Percentiles rank a stretch among this genome's conserved stretches.
Evolutionary conservation across 2,888 invertebrate genomes (phyloP).

Genomic region (Platynereis dumerilii): DNA sequence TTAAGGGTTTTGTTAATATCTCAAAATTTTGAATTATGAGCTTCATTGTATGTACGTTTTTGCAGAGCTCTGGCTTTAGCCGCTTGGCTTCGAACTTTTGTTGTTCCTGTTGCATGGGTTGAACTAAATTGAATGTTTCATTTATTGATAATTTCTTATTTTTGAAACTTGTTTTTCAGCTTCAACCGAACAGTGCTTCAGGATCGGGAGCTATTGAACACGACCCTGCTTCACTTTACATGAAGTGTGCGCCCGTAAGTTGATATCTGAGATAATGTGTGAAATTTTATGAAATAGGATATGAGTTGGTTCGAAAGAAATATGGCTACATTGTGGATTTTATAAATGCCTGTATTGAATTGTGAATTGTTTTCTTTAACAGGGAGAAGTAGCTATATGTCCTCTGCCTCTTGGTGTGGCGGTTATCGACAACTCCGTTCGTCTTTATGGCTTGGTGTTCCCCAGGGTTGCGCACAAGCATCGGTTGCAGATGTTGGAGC

Average conservation of each 20-base stretch:
- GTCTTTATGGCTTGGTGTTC: slow-evolving; percentile 92
- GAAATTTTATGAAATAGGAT: too few relatives aligned
- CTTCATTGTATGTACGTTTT: too few relatives aligned
- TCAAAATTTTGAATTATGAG: too few relatives aligned
- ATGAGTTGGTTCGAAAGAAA: too few relatives aligned
- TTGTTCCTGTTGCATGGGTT: slow-evolving; percentile 5
- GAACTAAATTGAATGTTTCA: background rate
- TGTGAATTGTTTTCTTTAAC: too few relatives aligned
- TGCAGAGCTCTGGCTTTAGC: too few relatives aligned
- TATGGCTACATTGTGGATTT: background rate
- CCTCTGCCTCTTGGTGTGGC: slow-evolving; percentile 89
- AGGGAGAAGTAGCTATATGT: slow-evolving; percentile 43
- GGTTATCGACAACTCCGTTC: slow-evolving; percentile 93
- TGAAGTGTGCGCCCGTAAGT: slow-evolving; percentile 54
- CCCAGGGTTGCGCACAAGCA: slow-evolving; percentile 91
- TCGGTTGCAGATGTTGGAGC: slow-evolving; percentile 95
- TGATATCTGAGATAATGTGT: background rate
- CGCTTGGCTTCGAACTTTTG: background rate
- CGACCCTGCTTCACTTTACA: slow-evolving; percentile 90
- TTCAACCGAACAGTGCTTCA: slow-evolving; percentile 92
- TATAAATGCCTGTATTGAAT: too few relatives aligned
- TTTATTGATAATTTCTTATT: background rate
- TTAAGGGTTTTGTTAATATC: too few relatives aligned
- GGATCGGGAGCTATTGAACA: slow-evolving; percentile 97
- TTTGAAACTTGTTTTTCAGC: slow-evolving; percentile 67